Evolutionary conservation across 2,888 invertebrate species (phyloP), one percentile per base, ranked within the genome.

Genomic region (Agonopterix heracliana): DNA sequence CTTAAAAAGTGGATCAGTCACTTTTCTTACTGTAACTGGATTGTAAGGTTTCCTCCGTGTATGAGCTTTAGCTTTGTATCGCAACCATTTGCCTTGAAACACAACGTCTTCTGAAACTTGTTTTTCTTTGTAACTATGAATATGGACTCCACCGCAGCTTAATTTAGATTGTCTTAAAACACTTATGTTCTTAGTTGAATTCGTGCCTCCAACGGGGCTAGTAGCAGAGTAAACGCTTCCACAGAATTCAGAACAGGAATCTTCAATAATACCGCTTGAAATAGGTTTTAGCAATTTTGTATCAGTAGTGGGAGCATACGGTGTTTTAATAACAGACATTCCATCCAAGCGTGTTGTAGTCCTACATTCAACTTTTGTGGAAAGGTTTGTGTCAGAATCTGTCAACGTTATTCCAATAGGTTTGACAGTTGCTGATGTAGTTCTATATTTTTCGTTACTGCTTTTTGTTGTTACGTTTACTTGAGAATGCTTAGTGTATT

Each of bases 41-140:
- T 3, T 5, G 10, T 38, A 38, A 38, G 38, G 10, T 38, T 38
- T 38, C 26, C 9, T 38, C 3, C 10, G 9, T 10, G 50, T 44
- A 34, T 59, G 13, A 35, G 52, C 13, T 57, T 71, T 74, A 7
- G 68, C 63, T 7, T 56, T 68, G 38, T 61, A 58, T 45, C 60
- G 64, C 56, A 83, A 78, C 87, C 86, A 87, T 49, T 79, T 68
- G 44, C 87, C 86, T 67, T 83, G 85, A 55, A 69, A 88, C n/a
- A 86, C 61, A 17, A 87, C 68, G 58, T 88, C 87, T 60, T 85
- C 79, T 26, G 71, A 79, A 9, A 63, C 53, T 54, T 72, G 62
- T 58, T 66, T 78, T 41, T 82, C 73, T 60, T 64, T 81, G 50
- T 75, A 87, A 58, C 85, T 85, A 51, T 86, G 80, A n/a, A 87